Evolutionary conservation across 2,888 invertebrate species (phyloP).

Genomic region (Gari tellinella): DNA sequence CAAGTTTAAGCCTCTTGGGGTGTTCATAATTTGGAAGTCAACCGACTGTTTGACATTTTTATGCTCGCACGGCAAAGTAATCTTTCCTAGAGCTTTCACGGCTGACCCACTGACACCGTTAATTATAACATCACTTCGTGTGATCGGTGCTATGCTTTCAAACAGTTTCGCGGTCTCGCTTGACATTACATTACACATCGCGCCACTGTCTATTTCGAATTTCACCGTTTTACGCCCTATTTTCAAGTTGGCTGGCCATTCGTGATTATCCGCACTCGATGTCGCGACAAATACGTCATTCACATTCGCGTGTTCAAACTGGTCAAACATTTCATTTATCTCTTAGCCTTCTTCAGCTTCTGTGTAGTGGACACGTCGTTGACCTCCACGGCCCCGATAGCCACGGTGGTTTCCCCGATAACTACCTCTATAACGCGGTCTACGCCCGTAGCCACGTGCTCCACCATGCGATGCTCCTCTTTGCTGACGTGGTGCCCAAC

Average conservation of each 20-base stretch:
- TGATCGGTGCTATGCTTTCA: constrained; percentile 10
- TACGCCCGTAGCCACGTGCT: neutral
- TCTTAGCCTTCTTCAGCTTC: too few relatives aligned
- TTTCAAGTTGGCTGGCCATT: constrained; percentile 20
- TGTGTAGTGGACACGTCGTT: too few relatives aligned
- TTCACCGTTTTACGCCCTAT: neutral
- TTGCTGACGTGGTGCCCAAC: too few relatives aligned
- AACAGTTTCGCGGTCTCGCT: constrained; percentile 22
- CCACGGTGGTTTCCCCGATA: neutral
- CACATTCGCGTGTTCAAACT: neutral
- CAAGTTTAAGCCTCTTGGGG: constrained; percentile 14
- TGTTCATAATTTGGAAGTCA: constrained; percentile 34
- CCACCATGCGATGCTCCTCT: too few relatives aligned
- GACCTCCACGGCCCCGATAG: too few relatives aligned
- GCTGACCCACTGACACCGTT: constrained; percentile 19
- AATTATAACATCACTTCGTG: constrained; percentile 11
- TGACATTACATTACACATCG: constrained; percentile 38
- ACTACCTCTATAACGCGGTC: constrained; percentile 1
- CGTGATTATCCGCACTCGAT: neutral
- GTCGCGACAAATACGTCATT: constrained; percentile 4
- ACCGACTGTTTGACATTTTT: constrained; percentile 5
- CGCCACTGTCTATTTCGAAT: constrained; percentile 35
- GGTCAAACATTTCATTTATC: constrained; percentile 13
- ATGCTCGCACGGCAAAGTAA: constrained; percentile 29
- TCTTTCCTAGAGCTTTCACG: constrained; percentile 20